Evolutionary conservation across 2,797 vertebrate species (phyloP).

Genomic region (Rhodeus uyekii): DNA sequence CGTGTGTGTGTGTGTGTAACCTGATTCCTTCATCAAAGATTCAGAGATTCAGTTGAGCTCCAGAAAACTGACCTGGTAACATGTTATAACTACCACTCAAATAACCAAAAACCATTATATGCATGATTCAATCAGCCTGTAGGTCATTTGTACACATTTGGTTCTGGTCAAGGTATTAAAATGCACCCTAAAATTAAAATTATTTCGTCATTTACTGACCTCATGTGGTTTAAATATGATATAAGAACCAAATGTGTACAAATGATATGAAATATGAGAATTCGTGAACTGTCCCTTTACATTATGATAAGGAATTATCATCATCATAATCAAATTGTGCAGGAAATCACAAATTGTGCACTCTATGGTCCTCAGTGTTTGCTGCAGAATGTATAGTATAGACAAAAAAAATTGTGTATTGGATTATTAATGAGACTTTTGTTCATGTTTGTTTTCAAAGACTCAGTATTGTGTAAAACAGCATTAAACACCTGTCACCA

Average conservation of each 20-base stretch:
- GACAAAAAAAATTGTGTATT: not conserved
- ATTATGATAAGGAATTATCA: not conserved
- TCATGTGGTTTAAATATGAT: not conserved
- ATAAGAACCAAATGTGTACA: no score
- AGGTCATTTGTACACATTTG: not conserved
- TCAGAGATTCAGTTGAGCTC: conserved; percentile 48
- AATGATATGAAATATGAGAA: no score
- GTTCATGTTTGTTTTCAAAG: conserved; percentile 18
- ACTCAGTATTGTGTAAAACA: not conserved
- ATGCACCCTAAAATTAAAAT: not conserved
- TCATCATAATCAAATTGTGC: not conserved
- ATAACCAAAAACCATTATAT: not conserved
- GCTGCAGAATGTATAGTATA: not conserved
- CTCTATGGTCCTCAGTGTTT: not conserved
- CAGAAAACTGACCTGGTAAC: conserved; percentile 16
- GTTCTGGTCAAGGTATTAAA: not conserved
- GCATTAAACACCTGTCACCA: conserved; percentile 10
- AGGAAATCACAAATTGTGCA: not conserved
- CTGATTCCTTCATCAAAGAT: conserved; percentile 60
- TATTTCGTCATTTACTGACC: not conserved
- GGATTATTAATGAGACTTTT: conserved; percentile 27
- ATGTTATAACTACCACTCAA: not conserved
- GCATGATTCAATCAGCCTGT: not conserved
- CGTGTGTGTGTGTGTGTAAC: conserved; percentile 46
- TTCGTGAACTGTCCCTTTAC: not conserved